phyloP scores from a whole-genome alignment of 2,113 vertebrate genomes.

The Pelodiscus sinensis region DNA sequence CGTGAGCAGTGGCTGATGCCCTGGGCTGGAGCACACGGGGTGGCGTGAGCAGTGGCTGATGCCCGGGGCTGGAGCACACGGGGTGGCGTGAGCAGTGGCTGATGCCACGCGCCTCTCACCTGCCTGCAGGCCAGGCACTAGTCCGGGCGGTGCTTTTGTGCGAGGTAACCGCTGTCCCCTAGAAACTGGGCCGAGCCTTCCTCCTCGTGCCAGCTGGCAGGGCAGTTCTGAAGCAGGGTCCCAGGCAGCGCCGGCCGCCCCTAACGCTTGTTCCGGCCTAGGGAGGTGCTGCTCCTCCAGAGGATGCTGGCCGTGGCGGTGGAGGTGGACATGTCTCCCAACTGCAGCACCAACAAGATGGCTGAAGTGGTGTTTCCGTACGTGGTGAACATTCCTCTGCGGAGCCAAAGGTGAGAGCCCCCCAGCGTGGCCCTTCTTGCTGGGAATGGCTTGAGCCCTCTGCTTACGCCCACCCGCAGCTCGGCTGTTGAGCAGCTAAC shows the following conservation, averaged over 20 bases:
- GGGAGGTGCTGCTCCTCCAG: slow-evolving; percentile 87
- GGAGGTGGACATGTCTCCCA: slow-evolving; percentile 91
- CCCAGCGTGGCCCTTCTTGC: neutral
- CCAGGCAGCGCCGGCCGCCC: accelerated
- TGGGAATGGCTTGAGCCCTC: neutral
- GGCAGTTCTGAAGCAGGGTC: no score
- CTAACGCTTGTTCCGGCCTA: slow-evolving; percentile 58
- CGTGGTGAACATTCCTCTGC: slow-evolving; percentile 79
- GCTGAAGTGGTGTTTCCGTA: slow-evolving; percentile 85
- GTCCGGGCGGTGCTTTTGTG: neutral
- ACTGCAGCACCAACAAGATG: slow-evolving; percentile 87
- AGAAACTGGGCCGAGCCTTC: neutral
- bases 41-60: neutral
- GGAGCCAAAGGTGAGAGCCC: slow-evolving; percentile 86
- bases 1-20: no score
- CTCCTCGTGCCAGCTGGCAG: neutral
- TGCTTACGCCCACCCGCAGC: neutral
- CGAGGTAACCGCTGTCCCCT: neutral
- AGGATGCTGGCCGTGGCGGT: slow-evolving; percentile 90
- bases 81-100: no score
- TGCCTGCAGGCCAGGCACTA: neutral
- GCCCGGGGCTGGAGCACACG: neutral
- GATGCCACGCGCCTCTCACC: accelerated
- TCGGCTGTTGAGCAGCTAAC: no score
- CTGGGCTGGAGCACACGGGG: neutral